Percentiles rank a stretch among this genome's conserved stretches.
Evolutionary conservation across 2,113 vertebrate genomes (phyloP).

Genomic region (Tragelaphus strepsiceros): DNA sequence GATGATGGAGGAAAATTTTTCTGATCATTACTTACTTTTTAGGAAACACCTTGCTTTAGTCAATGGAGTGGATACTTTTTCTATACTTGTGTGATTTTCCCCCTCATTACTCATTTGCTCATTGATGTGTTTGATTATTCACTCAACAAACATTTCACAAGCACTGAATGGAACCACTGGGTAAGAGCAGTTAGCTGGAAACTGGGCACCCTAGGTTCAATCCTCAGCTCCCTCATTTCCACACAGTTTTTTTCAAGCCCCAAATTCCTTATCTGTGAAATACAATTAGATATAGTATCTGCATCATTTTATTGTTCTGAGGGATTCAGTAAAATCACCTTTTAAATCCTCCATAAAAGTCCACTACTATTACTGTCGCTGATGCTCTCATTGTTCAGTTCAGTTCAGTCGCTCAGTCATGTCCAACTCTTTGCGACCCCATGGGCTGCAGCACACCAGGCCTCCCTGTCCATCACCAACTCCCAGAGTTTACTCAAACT

Average conservation of each 20-base stretch:
- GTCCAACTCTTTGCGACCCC: accelerated
- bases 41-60: not conserved
- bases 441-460: not conserved
- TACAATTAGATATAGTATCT: not conserved
- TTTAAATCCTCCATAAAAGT: not conserved
- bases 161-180: not conserved
- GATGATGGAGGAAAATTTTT: not conserved
- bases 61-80: not conserved
- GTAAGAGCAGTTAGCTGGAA: not conserved
- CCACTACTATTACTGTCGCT: not conserved
- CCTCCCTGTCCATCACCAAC: not conserved
- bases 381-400: not conserved
- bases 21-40: not conserved
- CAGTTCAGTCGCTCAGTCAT: not conserved
- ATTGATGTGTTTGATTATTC: not conserved
- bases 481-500: not conserved
- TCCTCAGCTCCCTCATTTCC: not conserved
- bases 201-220: not conserved
- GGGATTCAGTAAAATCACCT: not conserved
- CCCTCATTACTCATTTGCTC: not conserved
- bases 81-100: not conserved
- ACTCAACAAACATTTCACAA: not conserved
- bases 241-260: not conserved
- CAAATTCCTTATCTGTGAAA: not conserved
- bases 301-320: not conserved